Conservation (phyloP, 2,888 invertebrate species). For the Coecobrya sp. region DNA sequence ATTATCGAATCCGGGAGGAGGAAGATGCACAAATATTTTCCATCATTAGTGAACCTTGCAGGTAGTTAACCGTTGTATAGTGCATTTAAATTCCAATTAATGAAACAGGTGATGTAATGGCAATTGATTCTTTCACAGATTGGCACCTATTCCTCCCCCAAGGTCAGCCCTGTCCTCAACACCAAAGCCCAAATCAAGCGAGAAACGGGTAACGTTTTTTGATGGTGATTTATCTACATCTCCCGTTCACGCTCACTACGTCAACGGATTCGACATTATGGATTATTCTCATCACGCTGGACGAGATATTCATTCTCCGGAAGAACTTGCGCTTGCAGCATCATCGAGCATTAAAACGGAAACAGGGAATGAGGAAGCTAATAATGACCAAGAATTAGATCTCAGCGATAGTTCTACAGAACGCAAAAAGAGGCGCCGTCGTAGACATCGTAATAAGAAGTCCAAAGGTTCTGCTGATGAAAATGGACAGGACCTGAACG, state of each 20-base stretch:
- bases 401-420: background rate
- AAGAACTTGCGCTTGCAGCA: background rate
- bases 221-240: constrained; percentile 57
- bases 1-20: constrained; percentile 78
- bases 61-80: constrained; percentile 46
- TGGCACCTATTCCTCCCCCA: constrained; percentile 63
- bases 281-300: constrained; percentile 21
- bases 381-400: background rate
- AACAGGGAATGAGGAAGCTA: too few relatives aligned
- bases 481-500: background rate
- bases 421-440: constrained; percentile 46
- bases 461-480: background rate
- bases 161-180: constrained; percentile 62
- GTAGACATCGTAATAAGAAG: constrained; percentile 52
- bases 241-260: background rate
- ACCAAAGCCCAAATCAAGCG: constrained; percentile 27
- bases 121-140: too few relatives aligned
- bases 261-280: constrained; percentile 8
- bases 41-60: constrained; percentile 75
- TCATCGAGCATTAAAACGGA: background rate
- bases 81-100: too few relatives aligned
- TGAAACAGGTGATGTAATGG: too few relatives aligned
- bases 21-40: constrained; percentile 79
- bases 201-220: constrained; percentile 63
- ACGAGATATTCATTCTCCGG: background rate